Percentiles rank a stretch among this genome's conserved stretches.
phyloP scores from a whole-genome alignment of 1,140 invertebrate genomes.

The Lamellibrachia luymesi region DNA sequence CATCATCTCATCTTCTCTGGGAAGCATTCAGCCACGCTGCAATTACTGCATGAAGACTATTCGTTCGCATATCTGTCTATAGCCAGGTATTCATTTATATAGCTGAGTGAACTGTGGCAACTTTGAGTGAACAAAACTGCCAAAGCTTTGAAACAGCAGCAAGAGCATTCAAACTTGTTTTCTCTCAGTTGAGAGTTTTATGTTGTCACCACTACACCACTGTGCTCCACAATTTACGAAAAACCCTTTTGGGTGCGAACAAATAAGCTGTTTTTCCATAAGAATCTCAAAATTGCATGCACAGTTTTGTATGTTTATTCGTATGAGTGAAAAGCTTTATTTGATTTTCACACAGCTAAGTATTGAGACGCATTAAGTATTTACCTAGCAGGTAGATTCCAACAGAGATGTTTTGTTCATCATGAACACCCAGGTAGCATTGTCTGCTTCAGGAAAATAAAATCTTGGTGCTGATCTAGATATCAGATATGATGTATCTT shows the following conservation, averaged over 20 bases:
- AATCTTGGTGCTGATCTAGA: neutral
- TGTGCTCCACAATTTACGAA: neutral
- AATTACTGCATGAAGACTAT: too few species aligned
- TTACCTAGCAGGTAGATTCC: neutral
- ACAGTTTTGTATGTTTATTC: neutral
- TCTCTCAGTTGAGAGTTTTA: too few species aligned
- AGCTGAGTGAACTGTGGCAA: too few species aligned
- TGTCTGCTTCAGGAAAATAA: neutral
- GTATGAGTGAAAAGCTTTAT: neutral
- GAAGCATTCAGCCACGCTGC: too few species aligned
- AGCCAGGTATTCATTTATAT: too few species aligned
- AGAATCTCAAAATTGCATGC: neutral
- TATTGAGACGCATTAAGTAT: neutral
- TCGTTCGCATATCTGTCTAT: too few species aligned
- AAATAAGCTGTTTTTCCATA: neutral
- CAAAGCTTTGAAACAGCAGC: too few species aligned
- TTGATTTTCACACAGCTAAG: neutral
- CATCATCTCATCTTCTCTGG: too few species aligned
- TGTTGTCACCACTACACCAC: neutral
- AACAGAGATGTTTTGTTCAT: neutral
- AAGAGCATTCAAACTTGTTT: too few species aligned
- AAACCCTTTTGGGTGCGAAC: too few species aligned
- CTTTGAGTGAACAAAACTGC: too few species aligned
- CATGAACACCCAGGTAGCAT: neutral
- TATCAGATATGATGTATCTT: neutral